phyloP scores from a whole-genome alignment of 2,888 invertebrate species.

The Papilio elwesi region DNA sequence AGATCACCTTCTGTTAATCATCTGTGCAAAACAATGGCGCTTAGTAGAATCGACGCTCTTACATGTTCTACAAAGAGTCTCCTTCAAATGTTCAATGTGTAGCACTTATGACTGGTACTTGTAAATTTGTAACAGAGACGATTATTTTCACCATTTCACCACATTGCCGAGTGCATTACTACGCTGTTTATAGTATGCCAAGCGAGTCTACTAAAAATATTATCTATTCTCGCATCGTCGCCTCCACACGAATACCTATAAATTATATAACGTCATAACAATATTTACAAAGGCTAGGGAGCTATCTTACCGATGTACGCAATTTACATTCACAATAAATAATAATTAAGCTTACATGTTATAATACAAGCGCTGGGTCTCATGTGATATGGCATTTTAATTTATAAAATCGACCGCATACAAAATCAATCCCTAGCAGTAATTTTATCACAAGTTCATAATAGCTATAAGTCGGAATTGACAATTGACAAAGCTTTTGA shows the following conservation, averaged over 20 bases:
- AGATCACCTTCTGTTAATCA: not conserved
- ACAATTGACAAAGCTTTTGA: constrained; percentile 41
- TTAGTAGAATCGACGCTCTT: too few species aligned
- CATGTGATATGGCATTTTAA: constrained; percentile 79
- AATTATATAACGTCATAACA: constrained; percentile 84
- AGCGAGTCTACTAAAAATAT: constrained; percentile 76
- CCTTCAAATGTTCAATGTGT: not conserved
- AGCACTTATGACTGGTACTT: constrained; percentile 38
- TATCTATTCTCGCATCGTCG: constrained; percentile 69
- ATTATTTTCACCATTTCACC: constrained; percentile 53
- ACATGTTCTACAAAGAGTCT: not conserved
- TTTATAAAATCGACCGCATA: constrained; percentile 73
- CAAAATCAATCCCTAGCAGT: constrained; percentile 68
- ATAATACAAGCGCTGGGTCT: constrained; percentile 82
- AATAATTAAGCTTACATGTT: constrained; percentile 80
- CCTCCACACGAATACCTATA: constrained; percentile 78
- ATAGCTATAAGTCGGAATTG: constrained; percentile 42
- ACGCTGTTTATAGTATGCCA: constrained; percentile 68
- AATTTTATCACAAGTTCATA: constrained; percentile 63
- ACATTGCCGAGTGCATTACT: constrained; percentile 70
- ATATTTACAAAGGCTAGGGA: constrained; percentile 83
- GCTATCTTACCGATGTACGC: constrained; percentile 82
- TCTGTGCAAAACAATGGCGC: not conserved
- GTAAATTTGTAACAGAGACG: constrained; percentile 71
- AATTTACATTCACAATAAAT: constrained; percentile 83